Percentiles rank a stretch among this genome's conserved stretches.
Conservation (phyloP, 2,888 invertebrate species). For the Trachelus troglodyta region DNA sequence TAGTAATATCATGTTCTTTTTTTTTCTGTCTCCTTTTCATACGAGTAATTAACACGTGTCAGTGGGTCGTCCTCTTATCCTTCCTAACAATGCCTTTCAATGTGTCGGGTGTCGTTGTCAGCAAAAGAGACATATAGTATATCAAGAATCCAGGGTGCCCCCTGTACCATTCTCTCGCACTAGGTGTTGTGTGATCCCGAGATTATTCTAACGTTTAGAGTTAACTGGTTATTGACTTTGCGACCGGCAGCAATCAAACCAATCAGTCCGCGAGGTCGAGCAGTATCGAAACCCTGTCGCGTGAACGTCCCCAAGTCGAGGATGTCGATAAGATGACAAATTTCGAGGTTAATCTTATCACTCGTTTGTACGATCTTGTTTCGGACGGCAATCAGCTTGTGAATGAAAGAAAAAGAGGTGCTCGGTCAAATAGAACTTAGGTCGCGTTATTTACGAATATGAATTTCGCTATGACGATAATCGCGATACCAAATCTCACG, state of each 20-base stretch:
- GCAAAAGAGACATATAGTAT: background rate
- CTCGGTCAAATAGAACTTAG: background rate
- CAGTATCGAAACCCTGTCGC: constrained; percentile 39
- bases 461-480: background rate
- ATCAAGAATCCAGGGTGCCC: background rate
- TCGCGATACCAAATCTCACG: too few species aligned
- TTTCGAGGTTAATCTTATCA: background rate
- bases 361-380: background rate
- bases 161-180: background rate
- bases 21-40: background rate
- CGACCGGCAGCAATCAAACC: constrained; percentile 57
- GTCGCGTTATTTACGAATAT: background rate
- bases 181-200: background rate
- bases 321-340: background rate
- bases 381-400: background rate
- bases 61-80: background rate
- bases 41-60: background rate
- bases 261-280: constrained; percentile 57
- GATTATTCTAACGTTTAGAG: constrained; percentile 13
- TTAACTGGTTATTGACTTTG: constrained; percentile 61
- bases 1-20: background rate
- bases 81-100: background rate
- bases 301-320: constrained; percentile 12
- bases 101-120: background rate
- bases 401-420: too few species aligned